A percentile compares a stretch with the other conserved stretches of the same genome.
Evolutionary conservation across 2,113 vertebrate species (phyloP).

Genomic region (Zosterops japonicus): DNA sequence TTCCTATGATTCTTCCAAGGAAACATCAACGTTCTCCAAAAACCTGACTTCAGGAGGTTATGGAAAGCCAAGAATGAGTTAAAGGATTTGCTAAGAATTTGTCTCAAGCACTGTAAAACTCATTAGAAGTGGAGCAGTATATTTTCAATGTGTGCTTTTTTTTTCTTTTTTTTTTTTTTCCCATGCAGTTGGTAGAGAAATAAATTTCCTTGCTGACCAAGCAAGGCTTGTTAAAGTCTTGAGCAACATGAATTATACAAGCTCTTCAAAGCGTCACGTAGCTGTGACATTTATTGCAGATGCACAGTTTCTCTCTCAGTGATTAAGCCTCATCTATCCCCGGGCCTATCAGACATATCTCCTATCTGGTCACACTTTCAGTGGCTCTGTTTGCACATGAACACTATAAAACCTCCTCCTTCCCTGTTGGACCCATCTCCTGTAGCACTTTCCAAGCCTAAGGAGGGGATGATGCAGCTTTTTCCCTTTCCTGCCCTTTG

Average conservation of each 20-base stretch:
- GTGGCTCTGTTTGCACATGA: neutral
- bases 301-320: neutral
- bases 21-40: neutral
- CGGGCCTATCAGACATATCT: neutral
- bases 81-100: neutral
- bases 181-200: neutral
- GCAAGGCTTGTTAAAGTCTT: neutral
- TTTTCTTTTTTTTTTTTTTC: neutral
- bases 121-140: neutral
- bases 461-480: neutral
- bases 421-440: neutral
- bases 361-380: neutral
- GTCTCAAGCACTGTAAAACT: neutral
- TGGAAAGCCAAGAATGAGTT: neutral
- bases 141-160: neutral
- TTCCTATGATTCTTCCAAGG: neutral
- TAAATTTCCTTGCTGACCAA: neutral
- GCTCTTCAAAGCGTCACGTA: neutral
- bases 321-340: neutral
- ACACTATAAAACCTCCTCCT: neutral
- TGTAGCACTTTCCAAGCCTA: neutral
- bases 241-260: neutral
- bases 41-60: neutral
- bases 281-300: neutral
- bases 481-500: neutral